Evolutionary conservation across 2,888 invertebrate genomes (phyloP).

Genomic region (Melanostoma scalare): DNA sequence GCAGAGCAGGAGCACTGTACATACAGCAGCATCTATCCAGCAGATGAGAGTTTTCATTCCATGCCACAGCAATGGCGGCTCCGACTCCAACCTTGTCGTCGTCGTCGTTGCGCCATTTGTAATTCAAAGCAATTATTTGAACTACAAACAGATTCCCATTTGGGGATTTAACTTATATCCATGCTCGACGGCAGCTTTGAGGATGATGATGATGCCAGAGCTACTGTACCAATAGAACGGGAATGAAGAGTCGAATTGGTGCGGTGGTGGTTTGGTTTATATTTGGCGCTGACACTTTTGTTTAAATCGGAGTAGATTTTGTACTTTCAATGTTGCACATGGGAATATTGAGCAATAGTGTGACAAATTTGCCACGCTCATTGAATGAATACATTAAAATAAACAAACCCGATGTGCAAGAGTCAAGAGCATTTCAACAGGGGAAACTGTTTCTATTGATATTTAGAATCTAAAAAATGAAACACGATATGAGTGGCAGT

Average conservation of each 20-base stretch:
- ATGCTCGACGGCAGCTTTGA: slow-evolving; percentile 45
- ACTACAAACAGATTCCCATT: slow-evolving; percentile 73
- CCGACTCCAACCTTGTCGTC: slow-evolving; percentile 26
- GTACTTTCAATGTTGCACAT: not conserved
- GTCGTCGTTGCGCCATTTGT: slow-evolving; percentile 68
- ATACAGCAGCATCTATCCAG: slow-evolving; percentile 1
- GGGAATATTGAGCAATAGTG: no score
- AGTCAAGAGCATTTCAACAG: no score
- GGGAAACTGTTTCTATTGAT: no score
- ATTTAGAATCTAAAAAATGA: no score
- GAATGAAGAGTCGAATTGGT: slow-evolving; percentile 33
- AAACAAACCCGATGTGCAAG: not conserved
- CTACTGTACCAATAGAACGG: slow-evolving; percentile 9
- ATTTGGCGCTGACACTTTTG: slow-evolving; percentile 30
- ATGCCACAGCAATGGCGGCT: slow-evolving; percentile 25
- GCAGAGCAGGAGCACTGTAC: slow-evolving; percentile 3
- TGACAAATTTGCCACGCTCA: no score
- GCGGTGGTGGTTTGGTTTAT: slow-evolving; percentile 18
- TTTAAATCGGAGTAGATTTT: not conserved
- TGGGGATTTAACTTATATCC: slow-evolving; percentile 70
- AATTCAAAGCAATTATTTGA: slow-evolving; percentile 73
- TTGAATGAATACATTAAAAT: no score
- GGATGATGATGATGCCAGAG: slow-evolving; percentile 36
- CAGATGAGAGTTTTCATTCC: slow-evolving; percentile 48
- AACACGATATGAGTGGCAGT: no score